Conservation (phyloP, 1,140 invertebrate genomes). For the Apis florea region DNA sequence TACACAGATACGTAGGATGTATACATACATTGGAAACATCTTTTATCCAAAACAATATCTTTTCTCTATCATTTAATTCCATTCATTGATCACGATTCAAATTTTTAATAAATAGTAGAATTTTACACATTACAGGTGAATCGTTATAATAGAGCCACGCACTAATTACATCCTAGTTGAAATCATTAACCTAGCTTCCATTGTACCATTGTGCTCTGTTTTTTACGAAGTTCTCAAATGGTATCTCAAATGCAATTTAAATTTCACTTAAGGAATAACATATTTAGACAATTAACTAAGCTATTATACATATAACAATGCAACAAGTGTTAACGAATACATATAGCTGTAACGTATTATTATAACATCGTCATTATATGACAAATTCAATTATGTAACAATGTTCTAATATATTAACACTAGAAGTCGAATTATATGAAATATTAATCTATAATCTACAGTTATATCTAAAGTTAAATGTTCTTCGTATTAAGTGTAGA, state of each 20-base stretch:
- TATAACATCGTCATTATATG: not conserved
- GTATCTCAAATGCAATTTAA: not conserved
- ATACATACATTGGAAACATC: too few relatives aligned
- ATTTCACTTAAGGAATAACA: not conserved
- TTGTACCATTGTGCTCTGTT: constrained; percentile 8
- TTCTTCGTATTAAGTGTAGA: too few relatives aligned
- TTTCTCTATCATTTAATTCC: not conserved
- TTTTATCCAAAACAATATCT: too few relatives aligned
- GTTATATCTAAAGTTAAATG: too few relatives aligned
- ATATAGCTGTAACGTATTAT: not conserved
- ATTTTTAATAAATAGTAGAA: not conserved
- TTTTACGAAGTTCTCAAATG: constrained; percentile 33
- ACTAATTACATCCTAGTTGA: constrained; percentile 35
- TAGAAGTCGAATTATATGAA: too few relatives aligned
- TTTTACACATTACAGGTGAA: not conserved
- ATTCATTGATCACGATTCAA: not conserved
- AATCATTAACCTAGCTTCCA: constrained; percentile 38
- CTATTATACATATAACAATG: not conserved
- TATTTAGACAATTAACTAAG: constrained; percentile 1
- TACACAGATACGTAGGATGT: too few relatives aligned
- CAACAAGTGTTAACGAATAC: not conserved
- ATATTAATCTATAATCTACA: too few relatives aligned
- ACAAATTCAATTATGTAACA: not conserved
- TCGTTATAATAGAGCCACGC: constrained; percentile 1
- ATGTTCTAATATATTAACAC: too few relatives aligned